These are phyloP conservation scores for Iguana delicatissima DNA, from an alignment of 2,797 vertebrate species.

Conservation along the genomic window DNA sequence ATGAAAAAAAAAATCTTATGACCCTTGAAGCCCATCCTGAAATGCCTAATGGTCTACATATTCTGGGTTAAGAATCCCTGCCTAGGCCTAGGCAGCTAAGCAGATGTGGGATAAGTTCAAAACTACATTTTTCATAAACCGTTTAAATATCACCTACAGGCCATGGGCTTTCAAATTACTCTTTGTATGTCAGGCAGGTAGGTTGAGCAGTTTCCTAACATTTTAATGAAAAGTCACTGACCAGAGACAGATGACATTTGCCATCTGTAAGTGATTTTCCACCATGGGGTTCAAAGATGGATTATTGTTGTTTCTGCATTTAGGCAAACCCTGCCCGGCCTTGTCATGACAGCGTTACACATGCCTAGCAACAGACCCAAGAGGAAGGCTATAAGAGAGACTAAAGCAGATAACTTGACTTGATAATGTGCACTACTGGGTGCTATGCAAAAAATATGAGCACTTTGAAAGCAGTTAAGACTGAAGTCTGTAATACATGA, in stretches of 20 bases:
- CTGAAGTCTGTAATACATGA: neutral
- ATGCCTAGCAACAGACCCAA: neutral
- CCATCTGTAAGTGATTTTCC: neutral
- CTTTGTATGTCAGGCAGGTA: neutral
- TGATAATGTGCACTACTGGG: neutral
- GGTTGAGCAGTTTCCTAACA: neutral
- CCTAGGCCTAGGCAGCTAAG: neutral
- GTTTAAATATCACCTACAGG: neutral
- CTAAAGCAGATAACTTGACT: neutral
- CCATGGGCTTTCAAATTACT: neutral
- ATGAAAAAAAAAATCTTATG: too few relatives aligned
- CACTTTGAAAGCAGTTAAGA: neutral
- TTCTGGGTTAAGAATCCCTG: too few relatives aligned
- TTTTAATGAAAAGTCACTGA: conserved; percentile 22
- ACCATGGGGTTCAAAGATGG: conserved; percentile 8
- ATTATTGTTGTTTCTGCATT: neutral
- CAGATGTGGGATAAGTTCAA: neutral
- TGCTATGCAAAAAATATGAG: neutral
- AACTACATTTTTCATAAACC: neutral
- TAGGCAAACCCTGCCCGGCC: neutral
- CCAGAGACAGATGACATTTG: neutral
- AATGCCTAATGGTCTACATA: too few relatives aligned
- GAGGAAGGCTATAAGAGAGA: neutral
- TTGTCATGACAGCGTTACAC: neutral
- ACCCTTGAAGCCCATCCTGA: too few relatives aligned